Conservation (phyloP, 1,140 invertebrate genomes). For the Tyrophagus putrescentiae region DNA sequence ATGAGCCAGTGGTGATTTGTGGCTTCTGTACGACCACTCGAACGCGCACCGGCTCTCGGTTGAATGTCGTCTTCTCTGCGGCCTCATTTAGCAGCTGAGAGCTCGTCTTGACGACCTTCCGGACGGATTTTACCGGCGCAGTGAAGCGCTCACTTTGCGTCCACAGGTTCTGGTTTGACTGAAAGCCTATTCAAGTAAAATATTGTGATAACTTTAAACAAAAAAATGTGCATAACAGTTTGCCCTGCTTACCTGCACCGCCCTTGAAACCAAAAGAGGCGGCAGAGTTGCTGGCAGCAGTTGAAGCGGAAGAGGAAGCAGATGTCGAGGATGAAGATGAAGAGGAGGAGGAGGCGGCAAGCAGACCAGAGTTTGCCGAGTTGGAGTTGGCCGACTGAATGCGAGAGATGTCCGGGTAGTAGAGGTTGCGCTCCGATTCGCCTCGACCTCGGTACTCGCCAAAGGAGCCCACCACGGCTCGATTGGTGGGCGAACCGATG, state of each 20-base stretch:
- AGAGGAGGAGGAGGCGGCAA: neutral
- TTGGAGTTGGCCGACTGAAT: neutral
- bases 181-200: too few species aligned
- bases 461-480: too few species aligned
- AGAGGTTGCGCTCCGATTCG: slow-evolving; percentile 11
- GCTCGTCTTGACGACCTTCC: slow-evolving; percentile 2
- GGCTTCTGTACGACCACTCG: slow-evolving; percentile 18
- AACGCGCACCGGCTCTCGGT: slow-evolving; percentile 17
- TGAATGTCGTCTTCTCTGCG: neutral
- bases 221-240: neutral
- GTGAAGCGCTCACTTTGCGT: neutral
- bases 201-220: neutral
- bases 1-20: neutral
- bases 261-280: neutral
- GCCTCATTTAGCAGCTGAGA: neutral
- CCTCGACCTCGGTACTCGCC: neutral
- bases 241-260: neutral
- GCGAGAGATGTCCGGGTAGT: slow-evolving; percentile 15
- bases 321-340: neutral
- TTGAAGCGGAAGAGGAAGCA: slow-evolving; percentile 8
- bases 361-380: neutral
- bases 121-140: slow-evolving; percentile 13
- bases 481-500: too few species aligned
- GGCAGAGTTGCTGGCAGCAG: slow-evolving; percentile 10
- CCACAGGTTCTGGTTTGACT: neutral